Base-by-base conservation (phyloP, 2,797 vertebrate genomes). In the Etheostoma perlongum region DNA sequence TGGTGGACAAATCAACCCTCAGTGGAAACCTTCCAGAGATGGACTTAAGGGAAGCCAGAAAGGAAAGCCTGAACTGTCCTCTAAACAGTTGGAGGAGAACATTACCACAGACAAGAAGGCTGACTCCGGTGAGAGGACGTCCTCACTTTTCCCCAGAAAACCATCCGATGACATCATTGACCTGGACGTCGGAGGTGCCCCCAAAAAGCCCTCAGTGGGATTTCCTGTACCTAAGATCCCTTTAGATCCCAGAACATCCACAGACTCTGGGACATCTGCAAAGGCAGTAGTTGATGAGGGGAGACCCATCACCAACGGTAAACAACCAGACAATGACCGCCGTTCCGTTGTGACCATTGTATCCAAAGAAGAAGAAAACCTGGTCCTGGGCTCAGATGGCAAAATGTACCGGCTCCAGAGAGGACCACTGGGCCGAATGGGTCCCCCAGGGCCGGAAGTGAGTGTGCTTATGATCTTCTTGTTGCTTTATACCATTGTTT, bases 371-470 rank as follows among this genome's bases (percentile, higher is more conserved):
- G 86, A 93, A 1, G 83, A 85, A 55, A 85, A 91, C 59, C 1
- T 93, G 71, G 72, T 75, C 0, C 54, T 73, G 58, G 91, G 79
- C 1, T 91, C 86, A 6, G 92, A 62, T 0, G 82, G 91, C 4
- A 94, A 82, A 63, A 85, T 6, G 55, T 91, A 93, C 59, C 84
- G 18, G 0, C 51, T 95, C 47, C 91, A 89, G 25, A 92, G 74
- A 0, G 96, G 96, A 5, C 91, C 89, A 0, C 88, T 79, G 0
- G 97, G 96, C 4, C 77, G 78, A 61, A 92, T 93, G 1, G 97
- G 97, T 9, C 93, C 91, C 0, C 93, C 92, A 0, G 97, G 97
- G 59, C 76, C 78, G 58, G 92, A 94, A 18, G 97, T 97, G 84
- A 96, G 96, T 95, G 16, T 44, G 10, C 5, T 53, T 23, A 8